phyloP scores from a whole-genome alignment of 2,113 vertebrate genomes.

The Anthoscopus minutus region DNA sequence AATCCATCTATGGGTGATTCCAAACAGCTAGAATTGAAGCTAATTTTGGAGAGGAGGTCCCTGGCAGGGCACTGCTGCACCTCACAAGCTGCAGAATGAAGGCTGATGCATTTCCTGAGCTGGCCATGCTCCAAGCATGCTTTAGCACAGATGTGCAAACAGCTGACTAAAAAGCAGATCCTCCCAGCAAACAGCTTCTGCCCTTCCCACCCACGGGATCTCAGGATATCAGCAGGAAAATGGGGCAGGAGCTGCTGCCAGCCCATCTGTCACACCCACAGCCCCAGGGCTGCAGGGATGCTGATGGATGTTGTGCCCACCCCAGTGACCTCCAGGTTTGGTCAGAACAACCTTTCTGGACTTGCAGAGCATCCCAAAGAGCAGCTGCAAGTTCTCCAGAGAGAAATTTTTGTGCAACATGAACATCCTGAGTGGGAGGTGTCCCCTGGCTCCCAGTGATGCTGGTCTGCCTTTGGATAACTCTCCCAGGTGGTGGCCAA shows the following conservation, averaged over 20 bases:
- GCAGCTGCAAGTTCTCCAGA: neutral
- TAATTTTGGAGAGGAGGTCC: neutral
- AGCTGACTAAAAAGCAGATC: neutral
- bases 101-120: neutral
- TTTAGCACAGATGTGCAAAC: fast-evolving
- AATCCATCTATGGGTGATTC: neutral
- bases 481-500: fast-evolving
- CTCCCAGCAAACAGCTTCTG: neutral
- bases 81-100: neutral
- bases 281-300: neutral
- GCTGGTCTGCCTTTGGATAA: neutral
- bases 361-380: neutral
- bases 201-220: fast-evolving
- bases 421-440: no score
- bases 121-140: neutral
- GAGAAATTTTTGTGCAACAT: fast-evolving
- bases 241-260: neutral
- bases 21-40: neutral
- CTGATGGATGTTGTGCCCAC: neutral
- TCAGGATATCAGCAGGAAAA: neutral
- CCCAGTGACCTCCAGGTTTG: neutral
- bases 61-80: neutral
- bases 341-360: neutral
- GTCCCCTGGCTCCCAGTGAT: fast-evolving
- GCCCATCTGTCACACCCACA: fast-evolving